These are phyloP conservation scores for Nomada ruficornis DNA, from an alignment of 2,888 invertebrate species.

Conservation along the genomic window DNA sequence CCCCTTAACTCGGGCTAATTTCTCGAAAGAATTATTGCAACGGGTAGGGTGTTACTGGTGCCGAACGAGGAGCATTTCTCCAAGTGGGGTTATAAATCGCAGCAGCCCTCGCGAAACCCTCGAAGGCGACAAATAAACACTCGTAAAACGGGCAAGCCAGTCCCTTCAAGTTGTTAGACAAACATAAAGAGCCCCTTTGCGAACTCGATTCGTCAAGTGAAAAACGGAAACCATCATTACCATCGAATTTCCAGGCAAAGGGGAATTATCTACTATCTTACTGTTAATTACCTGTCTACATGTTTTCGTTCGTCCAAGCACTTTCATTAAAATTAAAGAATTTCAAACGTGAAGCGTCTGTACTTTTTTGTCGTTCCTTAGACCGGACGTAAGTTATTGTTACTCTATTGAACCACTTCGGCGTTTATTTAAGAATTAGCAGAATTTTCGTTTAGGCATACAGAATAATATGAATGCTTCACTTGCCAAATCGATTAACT, in stretches of 20 bases:
- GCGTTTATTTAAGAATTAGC: too few relatives aligned
- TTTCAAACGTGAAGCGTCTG: too few relatives aligned
- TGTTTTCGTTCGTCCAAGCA: too few relatives aligned
- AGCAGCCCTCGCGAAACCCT: constrained; percentile 60
- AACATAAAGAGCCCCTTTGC: constrained; percentile 19
- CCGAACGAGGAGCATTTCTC: constrained; percentile 21
- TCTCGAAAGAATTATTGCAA: constrained; percentile 26
- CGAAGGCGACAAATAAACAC: constrained; percentile 74
- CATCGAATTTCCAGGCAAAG: not conserved
- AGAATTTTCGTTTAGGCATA: too few relatives aligned
- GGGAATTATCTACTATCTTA: not conserved
- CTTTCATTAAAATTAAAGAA: too few relatives aligned
- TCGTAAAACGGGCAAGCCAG: constrained; percentile 61
- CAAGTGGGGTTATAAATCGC: constrained; percentile 53
- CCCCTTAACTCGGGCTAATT: not conserved
- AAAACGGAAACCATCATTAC: constrained; percentile 38
- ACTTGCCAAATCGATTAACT: too few relatives aligned
- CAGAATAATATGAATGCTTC: too few relatives aligned
- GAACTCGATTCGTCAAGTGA: constrained; percentile 38
- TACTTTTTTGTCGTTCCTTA: too few relatives aligned
- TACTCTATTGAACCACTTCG: too few relatives aligned
- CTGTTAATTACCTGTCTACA: too few relatives aligned
- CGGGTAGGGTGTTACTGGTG: constrained; percentile 26
- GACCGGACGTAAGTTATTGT: too few relatives aligned
- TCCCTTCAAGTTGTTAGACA: constrained; percentile 36